Evolutionary conservation across 2,797 vertebrate genomes (phyloP).

Genomic region (Tragelaphus eurycerus): DNA sequence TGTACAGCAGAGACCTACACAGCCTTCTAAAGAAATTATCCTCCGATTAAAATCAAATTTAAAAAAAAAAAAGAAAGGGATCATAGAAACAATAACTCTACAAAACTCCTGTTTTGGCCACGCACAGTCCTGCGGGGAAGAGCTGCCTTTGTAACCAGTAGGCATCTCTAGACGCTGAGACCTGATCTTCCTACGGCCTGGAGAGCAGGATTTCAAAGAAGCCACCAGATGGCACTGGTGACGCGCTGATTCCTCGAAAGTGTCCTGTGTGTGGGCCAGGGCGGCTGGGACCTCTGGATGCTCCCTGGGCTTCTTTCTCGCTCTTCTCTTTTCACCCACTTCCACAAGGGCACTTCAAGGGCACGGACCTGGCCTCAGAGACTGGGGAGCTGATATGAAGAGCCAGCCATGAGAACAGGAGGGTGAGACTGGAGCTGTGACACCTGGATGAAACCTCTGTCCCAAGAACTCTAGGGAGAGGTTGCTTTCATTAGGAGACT

Average conservation of each 20-base stretch:
- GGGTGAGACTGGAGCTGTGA: neutral
- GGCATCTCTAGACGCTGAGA: neutral
- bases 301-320: neutral
- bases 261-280: rapidly evolving
- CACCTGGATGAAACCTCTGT: neutral
- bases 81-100: neutral
- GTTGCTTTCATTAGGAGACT: neutral
- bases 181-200: rapidly evolving
- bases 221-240: slow-evolving; percentile 64
- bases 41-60: neutral
- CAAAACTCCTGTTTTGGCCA: neutral
- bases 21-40: neutral
- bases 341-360: neutral
- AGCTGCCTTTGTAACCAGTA: neutral
- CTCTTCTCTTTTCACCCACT: neutral
- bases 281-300: rapidly evolving
- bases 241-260: neutral
- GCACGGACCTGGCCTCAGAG: neutral
- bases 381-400: neutral
- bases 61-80: neutral
- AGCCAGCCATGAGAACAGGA: neutral
- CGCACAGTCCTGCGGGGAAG: neutral
- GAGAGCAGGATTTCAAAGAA: neutral
- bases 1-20: neutral
- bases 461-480: neutral